Evolutionary conservation across 2,888 invertebrate genomes (phyloP).

Genomic region (Epinotia bilunana): DNA sequence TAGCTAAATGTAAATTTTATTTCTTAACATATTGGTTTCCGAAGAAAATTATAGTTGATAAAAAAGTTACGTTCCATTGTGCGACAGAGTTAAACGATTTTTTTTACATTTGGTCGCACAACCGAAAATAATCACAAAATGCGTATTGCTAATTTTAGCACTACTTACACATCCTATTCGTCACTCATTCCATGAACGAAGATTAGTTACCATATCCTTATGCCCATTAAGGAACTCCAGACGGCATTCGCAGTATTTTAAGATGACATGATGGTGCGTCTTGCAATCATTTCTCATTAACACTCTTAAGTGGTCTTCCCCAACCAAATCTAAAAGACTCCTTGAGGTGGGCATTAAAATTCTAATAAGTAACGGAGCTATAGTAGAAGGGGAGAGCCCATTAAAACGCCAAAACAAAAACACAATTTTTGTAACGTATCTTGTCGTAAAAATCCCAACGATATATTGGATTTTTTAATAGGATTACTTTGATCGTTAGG

Average conservation of each 20-base stretch:
- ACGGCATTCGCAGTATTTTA: conserved; percentile 8
- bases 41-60: too few species aligned
- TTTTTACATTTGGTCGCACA: too few species aligned
- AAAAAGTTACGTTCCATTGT: too few species aligned
- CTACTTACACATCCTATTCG: not conserved
- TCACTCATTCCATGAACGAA: not conserved
- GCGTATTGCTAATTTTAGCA: not conserved
- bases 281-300: conserved; percentile 4
- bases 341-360: not conserved
- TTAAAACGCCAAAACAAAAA: not conserved
- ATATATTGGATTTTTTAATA: too few species aligned
- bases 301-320: conserved; percentile 20
- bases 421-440: too few species aligned
- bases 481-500: too few species aligned
- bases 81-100: too few species aligned
- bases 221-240: not conserved
- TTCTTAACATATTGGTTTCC: too few species aligned
- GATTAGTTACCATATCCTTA: not conserved
- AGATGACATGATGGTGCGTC: conserved; percentile 14
- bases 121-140: too few species aligned
- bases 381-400: not conserved
- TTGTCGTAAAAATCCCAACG: too few species aligned
- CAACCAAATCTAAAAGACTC: not conserved
- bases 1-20: too few species aligned
- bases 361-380: conserved; percentile 2